Conservation (phyloP, 2,888 invertebrate genomes). For the Dioctria rufipes region DNA sequence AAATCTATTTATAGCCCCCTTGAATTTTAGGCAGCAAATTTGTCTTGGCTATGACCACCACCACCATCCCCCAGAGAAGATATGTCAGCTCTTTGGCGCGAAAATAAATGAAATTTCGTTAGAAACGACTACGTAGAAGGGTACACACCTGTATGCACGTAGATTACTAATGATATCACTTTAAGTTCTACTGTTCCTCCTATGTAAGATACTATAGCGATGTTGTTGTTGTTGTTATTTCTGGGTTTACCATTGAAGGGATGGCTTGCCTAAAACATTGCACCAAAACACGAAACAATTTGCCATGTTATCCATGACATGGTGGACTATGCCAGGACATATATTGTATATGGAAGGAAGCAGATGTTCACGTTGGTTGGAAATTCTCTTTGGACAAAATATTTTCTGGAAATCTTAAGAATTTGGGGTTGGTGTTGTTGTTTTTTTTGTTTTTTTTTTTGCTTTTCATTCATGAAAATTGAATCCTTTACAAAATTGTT, state of each 20-base stretch:
- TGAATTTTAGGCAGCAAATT: not conserved
- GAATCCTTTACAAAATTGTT: too few species aligned
- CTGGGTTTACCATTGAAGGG: not conserved
- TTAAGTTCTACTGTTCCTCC: not conserved
- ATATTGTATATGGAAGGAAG: not conserved
- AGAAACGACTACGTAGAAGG: not conserved
- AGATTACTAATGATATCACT: constrained; percentile 30
- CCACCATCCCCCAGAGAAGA: not conserved
- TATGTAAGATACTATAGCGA: not conserved
- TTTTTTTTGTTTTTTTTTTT: not conserved
- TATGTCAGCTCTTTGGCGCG: constrained; percentile 22
- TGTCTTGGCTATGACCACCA: not conserved
- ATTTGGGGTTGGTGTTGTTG: constrained; percentile 6
- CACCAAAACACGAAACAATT: constrained; percentile 49
- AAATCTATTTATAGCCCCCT: constrained; percentile 23
- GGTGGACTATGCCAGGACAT: not conserved
- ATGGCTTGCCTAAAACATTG: constrained; percentile 32
- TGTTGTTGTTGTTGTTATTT: constrained; percentile 12
- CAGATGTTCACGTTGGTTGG: constrained; percentile 14
- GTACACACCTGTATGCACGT: not conserved
- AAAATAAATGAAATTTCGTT: constrained; percentile 13
- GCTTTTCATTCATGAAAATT: too few species aligned
- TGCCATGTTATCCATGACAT: constrained; percentile 1
- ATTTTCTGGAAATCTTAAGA: constrained; percentile 24
- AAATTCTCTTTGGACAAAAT: constrained; percentile 21